Evolutionary conservation across 2,797 vertebrate genomes (phyloP).

Genomic region (Myotis planiceps): DNA sequence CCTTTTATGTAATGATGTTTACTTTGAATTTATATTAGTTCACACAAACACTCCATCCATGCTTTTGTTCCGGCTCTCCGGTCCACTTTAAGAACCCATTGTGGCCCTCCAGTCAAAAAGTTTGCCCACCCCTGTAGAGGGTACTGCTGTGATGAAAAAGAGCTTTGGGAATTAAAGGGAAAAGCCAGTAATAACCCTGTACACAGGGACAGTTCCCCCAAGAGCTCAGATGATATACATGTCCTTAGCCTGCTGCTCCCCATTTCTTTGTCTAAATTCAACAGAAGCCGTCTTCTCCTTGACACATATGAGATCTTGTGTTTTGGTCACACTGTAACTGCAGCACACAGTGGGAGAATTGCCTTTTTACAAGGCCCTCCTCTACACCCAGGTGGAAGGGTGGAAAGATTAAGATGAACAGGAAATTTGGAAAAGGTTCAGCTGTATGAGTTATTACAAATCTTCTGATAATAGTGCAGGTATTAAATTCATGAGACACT

Average conservation of each 20-base stretch:
- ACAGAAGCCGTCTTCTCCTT: not conserved
- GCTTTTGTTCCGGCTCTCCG: too few species aligned
- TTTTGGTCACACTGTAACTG: not conserved
- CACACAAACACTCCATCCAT: too few species aligned
- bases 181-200: not conserved
- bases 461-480: slow-evolving; percentile 71
- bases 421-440: slow-evolving; percentile 59
- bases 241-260: not conserved
- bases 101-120: too few species aligned
- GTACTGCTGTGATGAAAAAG: not conserved
- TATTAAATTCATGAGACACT: slow-evolving; percentile 60
- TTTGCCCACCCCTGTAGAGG: too few species aligned
- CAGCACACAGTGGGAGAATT: not conserved
- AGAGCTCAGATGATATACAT: not conserved
- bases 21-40: too few species aligned
- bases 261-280: not conserved
- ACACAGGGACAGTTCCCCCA: not conserved
- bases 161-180: not conserved
- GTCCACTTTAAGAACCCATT: too few species aligned
- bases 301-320: not conserved
- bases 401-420: slow-evolving; percentile 62
- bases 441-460: slow-evolving; percentile 51
- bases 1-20: too few species aligned
- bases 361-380: slow-evolving; percentile 4
- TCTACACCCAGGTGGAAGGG: not conserved